Evolutionary conservation across 1,140 invertebrate species (phyloP), one percentile per base, ranked within the genome.

Genomic region (Drosophila lacertosa): DNA sequence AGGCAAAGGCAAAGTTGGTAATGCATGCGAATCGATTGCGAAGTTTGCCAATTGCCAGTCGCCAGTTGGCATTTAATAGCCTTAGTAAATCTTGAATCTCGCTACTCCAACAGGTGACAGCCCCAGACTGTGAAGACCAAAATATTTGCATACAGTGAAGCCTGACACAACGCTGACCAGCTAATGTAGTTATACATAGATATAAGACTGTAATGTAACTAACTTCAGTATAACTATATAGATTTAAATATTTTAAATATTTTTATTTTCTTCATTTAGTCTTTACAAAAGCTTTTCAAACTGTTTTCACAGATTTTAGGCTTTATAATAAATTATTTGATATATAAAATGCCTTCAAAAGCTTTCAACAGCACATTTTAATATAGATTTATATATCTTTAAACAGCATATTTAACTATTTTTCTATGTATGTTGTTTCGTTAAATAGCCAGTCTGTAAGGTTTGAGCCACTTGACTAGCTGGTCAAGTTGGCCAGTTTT

Each of bases 41-140:
- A 16, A 60, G 35, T 33, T 42, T 26, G 47, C 24, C 40, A 57
- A 44, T 60, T 51, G 57, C 29, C 57, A 60, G 47, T 71, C 58
- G 60, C 51, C 60, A 37, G 58, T 55, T 64, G 66, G 59, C 66
- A 67, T 69, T 78, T 78, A 78, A 84, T 76, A 59, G 63, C 24
- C 15, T n/a, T 22, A 63, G 42, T 75, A 64, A 55, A 81, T 83
- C 75, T 55, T 48, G 16, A 18, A 37, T 33, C 15, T 33, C 44
- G 54, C 50, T 45, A 13, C 37, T 15, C 44, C 42, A 78, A 54
- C 35, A 35, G 58, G 32, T 18, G 69, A 69, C 29, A 66, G 37
- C 15, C 15, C 24, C 3, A 62, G 26, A 29, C 13, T 39, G 15
- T 29, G 54, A 20, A 37, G 44, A 40, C 33, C 24, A 24, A n/a